Evolutionary conservation across 2,797 vertebrate species (phyloP), one percentile per base, ranked within the genome.

Genomic region (Sebastes nivosus): DNA sequence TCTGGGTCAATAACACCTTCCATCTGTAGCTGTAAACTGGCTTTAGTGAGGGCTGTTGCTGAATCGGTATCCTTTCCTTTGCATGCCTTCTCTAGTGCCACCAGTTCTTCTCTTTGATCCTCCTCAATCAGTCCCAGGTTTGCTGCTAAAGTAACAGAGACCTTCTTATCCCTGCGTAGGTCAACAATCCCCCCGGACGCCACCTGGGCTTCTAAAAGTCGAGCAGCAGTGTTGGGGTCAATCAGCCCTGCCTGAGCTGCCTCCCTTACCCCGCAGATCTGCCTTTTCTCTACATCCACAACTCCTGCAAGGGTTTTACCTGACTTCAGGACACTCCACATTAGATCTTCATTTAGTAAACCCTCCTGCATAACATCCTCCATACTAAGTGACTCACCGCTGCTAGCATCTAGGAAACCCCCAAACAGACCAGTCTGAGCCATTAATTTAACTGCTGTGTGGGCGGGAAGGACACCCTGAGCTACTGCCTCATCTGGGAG

Each of bases 141-240:
- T 66, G 96, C 96, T 83, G 98, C 99, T 82, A 98, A 91, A 66
- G 97, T 98, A 75, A 99, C 98, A 0, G 98, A 99, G 65, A 99
- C 61, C 36, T 96, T 99, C 87, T 97, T 97, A 82, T 96, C 96
- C 74, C 97, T 95, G 30, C 93, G 96, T 71, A 99, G 85, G 84
- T 99, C 98, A 67, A 97, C 90, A 7, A 99, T 96, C 22, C 99
- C 99, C 24, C 98, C 98, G 25, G 98, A 97, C 0, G 94, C 96
- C 60, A 99, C 97, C 82, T 99, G 98, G 2, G 96, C 97, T 88
- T 99, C 97, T 74, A 99, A 89, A 72, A 99, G 95, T 81, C 94
- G 94, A 90, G 85, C 86, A 1, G 96, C 97, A 0, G 97, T 97
- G 84, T 97, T 92, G 29, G 92, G 89, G 87, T 98, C 96, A 50